Conservation (phyloP, 2,113 vertebrate genomes). For the Rissa tridactyla region DNA sequence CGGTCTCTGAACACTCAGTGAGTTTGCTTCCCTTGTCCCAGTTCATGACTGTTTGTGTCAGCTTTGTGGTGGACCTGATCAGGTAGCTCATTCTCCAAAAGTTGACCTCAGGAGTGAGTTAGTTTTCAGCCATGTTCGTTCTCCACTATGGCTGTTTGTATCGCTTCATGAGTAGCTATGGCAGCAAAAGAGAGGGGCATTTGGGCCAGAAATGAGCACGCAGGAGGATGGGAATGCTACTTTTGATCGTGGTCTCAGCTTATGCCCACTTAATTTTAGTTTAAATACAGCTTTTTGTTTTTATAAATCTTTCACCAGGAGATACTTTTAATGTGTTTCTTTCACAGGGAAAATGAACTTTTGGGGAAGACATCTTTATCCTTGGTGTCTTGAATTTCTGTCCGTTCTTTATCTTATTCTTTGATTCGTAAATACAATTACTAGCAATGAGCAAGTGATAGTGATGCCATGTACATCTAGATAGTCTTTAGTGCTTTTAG, state of each 20-base stretch:
- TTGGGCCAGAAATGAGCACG: not conserved
- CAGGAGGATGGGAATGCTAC: not conserved
- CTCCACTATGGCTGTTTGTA: not conserved
- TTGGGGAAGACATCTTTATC: not conserved
- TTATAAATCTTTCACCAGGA: not conserved
- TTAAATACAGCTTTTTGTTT: not conserved
- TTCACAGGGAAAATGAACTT: not conserved
- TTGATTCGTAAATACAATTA: not conserved
- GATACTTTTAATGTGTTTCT: not conserved
- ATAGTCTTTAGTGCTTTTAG: not conserved
- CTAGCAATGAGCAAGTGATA: not conserved
- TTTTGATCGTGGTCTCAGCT: not conserved
- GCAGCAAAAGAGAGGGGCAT: not conserved
- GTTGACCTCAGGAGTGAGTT: not conserved
- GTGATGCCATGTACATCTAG: not conserved
- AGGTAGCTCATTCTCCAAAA: not conserved
- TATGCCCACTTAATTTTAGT: not conserved
- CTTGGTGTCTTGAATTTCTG: not conserved
- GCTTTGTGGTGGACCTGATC: not conserved
- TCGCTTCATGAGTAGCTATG: fast-evolving
- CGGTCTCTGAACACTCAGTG: not conserved
- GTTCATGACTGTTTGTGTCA: not conserved
- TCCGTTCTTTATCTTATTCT: not conserved
- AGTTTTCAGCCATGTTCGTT: not conserved
- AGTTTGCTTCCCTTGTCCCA: not conserved